These are phyloP conservation scores for Hemaris fuciformis DNA, from an alignment of 2,888 invertebrate species.

Conservation along the genomic window DNA sequence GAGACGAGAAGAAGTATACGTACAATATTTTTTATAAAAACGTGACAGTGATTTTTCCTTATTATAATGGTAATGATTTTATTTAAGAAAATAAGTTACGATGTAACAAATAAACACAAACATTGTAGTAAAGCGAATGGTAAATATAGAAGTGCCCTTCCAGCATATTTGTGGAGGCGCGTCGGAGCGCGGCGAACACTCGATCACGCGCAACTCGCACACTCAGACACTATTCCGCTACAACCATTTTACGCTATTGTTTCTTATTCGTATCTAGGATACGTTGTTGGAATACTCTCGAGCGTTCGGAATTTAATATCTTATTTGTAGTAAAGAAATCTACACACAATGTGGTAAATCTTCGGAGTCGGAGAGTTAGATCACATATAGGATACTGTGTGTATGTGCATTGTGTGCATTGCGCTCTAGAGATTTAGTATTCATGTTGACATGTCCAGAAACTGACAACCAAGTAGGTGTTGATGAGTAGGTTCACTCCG, in stretches of 20 bases:
- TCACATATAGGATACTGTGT: too few species aligned
- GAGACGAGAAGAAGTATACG: too few species aligned
- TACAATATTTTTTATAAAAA: too few species aligned
- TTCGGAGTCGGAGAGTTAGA: too few species aligned
- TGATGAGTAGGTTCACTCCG: background rate
- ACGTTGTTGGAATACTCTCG: background rate
- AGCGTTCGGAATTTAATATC: background rate
- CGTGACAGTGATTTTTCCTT: too few species aligned
- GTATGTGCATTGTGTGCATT: too few species aligned
- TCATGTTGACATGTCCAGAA: background rate
- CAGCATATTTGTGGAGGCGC: slow-evolving; percentile 9
- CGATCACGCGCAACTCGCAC: background rate
- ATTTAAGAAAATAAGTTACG: background rate
- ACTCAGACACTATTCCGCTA: background rate
- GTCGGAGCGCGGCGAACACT: slow-evolving; percentile 4
- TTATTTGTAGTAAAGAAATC: background rate
- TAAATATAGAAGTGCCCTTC: slow-evolving; percentile 9
- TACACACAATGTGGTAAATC: too few species aligned
- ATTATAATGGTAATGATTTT: background rate
- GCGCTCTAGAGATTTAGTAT: background rate
- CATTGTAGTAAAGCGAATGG: background rate
- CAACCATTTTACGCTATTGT: background rate
- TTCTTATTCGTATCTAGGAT: background rate
- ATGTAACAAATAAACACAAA: background rate
- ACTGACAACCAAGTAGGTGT: background rate